Evolutionary conservation across 1,140 invertebrate genomes (phyloP).

Genomic region (Phymorhynchus buccinoides): DNA sequence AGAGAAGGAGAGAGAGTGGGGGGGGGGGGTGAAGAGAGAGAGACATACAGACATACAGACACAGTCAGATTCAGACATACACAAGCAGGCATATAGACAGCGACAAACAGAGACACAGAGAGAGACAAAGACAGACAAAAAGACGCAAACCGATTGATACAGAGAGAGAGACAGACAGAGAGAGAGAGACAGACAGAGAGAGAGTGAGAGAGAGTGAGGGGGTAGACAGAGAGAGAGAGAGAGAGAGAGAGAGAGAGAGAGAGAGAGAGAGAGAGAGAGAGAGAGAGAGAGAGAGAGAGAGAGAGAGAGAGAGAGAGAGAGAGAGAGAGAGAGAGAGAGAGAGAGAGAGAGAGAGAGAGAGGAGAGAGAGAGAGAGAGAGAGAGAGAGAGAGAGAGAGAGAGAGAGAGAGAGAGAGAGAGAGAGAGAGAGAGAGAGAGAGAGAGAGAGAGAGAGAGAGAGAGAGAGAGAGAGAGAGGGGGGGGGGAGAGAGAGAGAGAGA

Average conservation of each 20-base stretch:
- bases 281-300: conserved; percentile 18
- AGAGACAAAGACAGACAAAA: background rate
- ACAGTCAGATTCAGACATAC: too few relatives aligned
- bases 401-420: background rate
- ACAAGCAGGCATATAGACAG: background rate
- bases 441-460: background rate
- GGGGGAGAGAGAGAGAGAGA: background rate
- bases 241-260: background rate
- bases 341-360: conserved; percentile 28
- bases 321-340: conserved; percentile 7
- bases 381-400: background rate
- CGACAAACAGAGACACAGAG: too few relatives aligned
- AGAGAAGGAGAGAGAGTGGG: background rate
- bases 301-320: conserved; percentile 28
- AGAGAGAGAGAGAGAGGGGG: background rate
- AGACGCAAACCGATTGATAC: too few relatives aligned
- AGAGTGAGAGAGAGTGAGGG: background rate
- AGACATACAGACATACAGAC: too few relatives aligned
- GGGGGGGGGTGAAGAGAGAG: too few relatives aligned
- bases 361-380: conserved; percentile 3
- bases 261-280: too few relatives aligned
- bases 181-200: background rate
- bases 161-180: background rate
- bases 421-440: background rate
- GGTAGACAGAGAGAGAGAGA: too few relatives aligned